These are phyloP conservation scores for Leptosomus discolor DNA, from an alignment of 2,113 vertebrate species.

Conservation along the genomic window DNA sequence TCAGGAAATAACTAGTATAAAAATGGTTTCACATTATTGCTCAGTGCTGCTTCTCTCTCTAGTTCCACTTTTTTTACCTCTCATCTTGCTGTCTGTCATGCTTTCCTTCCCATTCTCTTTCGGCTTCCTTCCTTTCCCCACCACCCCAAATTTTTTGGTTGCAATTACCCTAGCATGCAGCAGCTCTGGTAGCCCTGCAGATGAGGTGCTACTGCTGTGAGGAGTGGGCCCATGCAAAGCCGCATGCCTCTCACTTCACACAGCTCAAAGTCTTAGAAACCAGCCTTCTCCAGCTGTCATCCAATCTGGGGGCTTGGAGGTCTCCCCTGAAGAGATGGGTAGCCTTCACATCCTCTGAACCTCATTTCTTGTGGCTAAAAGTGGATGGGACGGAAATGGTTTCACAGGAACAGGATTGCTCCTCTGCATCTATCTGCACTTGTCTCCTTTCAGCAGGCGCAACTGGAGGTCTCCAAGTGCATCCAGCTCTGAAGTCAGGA, in stretches of 20 bases:
- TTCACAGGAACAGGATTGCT: neutral
- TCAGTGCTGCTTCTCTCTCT: neutral
- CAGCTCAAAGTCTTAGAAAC: neutral
- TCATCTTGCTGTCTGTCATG: neutral
- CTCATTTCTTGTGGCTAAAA: accelerated
- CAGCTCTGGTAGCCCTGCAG: neutral
- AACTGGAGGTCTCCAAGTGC: neutral
- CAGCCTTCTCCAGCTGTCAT: neutral
- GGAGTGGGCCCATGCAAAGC: accelerated
- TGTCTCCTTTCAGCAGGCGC: accelerated
- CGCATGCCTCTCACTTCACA: accelerated
- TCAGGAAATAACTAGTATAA: neutral
- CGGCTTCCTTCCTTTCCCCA: neutral
- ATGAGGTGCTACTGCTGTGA: neutral
- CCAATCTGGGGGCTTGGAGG: accelerated
- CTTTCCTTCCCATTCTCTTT: neutral
- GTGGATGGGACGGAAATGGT: neutral
- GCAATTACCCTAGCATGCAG: accelerated
- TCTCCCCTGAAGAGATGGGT: neutral
- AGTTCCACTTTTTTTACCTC: neutral
- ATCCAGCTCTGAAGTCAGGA: neutral
- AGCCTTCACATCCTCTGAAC: neutral
- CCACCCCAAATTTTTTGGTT: accelerated
- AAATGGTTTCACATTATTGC: neutral
- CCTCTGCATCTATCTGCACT: neutral